Percentiles rank a stretch among this genome's conserved stretches.
phyloP scores from a whole-genome alignment of 2,797 vertebrate genomes.

The Anomalospiza imberbis region DNA sequence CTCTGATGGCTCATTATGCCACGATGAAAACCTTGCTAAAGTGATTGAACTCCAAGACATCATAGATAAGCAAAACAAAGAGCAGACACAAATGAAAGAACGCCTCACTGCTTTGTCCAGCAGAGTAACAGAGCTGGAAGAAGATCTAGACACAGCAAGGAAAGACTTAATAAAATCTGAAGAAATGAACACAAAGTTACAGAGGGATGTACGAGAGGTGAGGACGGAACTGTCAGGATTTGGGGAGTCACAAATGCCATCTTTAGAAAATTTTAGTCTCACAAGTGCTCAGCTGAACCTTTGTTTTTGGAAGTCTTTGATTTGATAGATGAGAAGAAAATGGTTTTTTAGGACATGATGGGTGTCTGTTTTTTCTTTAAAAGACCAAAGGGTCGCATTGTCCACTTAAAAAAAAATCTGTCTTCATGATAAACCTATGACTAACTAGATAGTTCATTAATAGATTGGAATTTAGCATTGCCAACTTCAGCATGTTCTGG shows the following conservation, averaged over 20 bases:
- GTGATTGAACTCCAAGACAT: slow-evolving; percentile 88
- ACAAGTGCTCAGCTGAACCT: background rate
- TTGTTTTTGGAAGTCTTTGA: background rate
- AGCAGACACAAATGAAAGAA: slow-evolving; percentile 93
- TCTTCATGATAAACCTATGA: background rate
- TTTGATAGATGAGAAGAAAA: background rate
- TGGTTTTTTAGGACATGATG: background rate
- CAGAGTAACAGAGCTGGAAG: slow-evolving; percentile 88
- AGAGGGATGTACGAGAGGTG: slow-evolving; percentile 93
- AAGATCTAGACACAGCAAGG: slow-evolving; percentile 92
- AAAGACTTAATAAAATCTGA: slow-evolving; percentile 96
- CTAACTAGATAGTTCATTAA: background rate
- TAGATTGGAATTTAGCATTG: background rate
- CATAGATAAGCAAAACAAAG: slow-evolving; percentile 86
- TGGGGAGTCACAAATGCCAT: background rate
- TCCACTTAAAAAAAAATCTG: background rate
- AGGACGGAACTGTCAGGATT: background rate
- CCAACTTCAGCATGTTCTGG: background rate
- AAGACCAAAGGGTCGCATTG: background rate
- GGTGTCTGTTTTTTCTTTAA: background rate
- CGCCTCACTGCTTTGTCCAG: slow-evolving; percentile 84
- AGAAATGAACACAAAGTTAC: slow-evolving; percentile 89
- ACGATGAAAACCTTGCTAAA: slow-evolving; percentile 87
- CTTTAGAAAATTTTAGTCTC: background rate
- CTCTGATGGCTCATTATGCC: slow-evolving; percentile 86